Conservation (phyloP, 2,113 vertebrate species). For the Eurypyga helias region DNA sequence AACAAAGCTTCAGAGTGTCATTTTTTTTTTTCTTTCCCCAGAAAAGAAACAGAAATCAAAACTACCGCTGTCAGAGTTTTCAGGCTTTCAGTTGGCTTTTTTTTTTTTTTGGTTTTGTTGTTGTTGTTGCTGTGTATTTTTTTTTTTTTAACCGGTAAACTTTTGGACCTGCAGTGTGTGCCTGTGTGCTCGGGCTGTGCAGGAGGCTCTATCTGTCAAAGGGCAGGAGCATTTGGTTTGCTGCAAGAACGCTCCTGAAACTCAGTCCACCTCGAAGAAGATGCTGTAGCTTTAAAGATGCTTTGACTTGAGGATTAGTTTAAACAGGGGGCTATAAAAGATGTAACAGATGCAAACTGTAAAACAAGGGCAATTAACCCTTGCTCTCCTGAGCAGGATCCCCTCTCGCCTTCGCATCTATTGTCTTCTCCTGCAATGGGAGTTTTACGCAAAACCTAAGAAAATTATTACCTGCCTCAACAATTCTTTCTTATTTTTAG, state of each 20-base stretch:
- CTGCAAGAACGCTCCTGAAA: conserved; percentile 69
- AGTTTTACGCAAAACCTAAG: conserved; percentile 68
- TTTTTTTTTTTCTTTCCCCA: not conserved
- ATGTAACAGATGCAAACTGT: conserved; percentile 88
- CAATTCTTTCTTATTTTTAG: not conserved
- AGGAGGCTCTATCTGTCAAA: conserved; percentile 80
- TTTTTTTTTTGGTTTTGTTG: not conserved
- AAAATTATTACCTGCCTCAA: conserved; percentile 61
- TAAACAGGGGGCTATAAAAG: conserved; percentile 85
- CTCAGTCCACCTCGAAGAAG: conserved; percentile 67
- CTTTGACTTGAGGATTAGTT: conserved; percentile 80
- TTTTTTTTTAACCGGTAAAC: conserved; percentile 66
- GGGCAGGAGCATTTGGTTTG: conserved; percentile 60
- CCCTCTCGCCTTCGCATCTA: conserved; percentile 67
- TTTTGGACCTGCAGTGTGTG: conserved; percentile 62
- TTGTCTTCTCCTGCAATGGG: conserved; percentile 69
- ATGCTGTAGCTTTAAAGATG: conserved; percentile 74
- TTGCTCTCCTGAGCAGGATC: conserved; percentile 72
- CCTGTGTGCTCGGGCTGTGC: conserved; percentile 44
- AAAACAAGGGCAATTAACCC: conserved; percentile 86
- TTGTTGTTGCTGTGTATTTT: not conserved
- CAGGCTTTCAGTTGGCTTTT: conserved; percentile 15
- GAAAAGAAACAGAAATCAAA: conserved; percentile 82
- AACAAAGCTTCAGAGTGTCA: conserved; percentile 62
- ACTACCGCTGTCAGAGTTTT: conserved; percentile 69